Evolutionary conservation across 2,888 invertebrate genomes (phyloP).

Genomic region (Melanostoma scalare): DNA sequence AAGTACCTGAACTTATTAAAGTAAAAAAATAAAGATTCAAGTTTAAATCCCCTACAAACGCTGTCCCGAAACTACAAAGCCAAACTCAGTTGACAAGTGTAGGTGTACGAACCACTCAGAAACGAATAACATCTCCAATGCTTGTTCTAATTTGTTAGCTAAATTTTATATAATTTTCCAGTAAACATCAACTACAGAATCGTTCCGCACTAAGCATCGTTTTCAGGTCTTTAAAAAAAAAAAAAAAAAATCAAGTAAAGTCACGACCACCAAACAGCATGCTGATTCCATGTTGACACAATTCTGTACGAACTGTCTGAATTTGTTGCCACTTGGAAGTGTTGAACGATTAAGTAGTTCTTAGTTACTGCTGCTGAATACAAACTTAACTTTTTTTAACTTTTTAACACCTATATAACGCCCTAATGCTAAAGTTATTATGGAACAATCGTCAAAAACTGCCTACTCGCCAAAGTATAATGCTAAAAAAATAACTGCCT

Average conservation of each 20-base stretch:
- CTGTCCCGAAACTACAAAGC: not conserved
- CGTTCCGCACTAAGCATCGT: constrained; percentile 80
- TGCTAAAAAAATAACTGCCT: constrained; percentile 58
- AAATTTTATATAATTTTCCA: constrained; percentile 68
- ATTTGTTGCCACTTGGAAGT: constrained; percentile 77
- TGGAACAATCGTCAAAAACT: constrained; percentile 68
- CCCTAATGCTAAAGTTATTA: constrained; percentile 66
- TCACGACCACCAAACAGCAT: constrained; percentile 75
- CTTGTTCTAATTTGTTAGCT: constrained; percentile 77
- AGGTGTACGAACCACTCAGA: not conserved
- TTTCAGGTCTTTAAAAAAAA: constrained; percentile 61
- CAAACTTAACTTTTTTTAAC: constrained; percentile 1
- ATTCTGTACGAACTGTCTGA: constrained; percentile 81
- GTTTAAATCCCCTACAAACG: not conserved
- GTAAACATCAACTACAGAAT: constrained; percentile 76
- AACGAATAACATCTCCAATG: not conserved
- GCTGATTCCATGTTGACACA: constrained; percentile 78
- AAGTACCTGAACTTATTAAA: too few relatives aligned
- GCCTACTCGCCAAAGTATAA: constrained; percentile 43
- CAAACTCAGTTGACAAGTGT: constrained; percentile 34
- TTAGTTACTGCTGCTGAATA: constrained; percentile 52
- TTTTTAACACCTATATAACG: constrained; percentile 45
- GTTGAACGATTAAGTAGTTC: constrained; percentile 72
- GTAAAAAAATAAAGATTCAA: too few relatives aligned
- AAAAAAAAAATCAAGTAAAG: not conserved